Evolutionary conservation across 2,888 invertebrate genomes (phyloP).

Genomic region (Pandemis heparana): DNA sequence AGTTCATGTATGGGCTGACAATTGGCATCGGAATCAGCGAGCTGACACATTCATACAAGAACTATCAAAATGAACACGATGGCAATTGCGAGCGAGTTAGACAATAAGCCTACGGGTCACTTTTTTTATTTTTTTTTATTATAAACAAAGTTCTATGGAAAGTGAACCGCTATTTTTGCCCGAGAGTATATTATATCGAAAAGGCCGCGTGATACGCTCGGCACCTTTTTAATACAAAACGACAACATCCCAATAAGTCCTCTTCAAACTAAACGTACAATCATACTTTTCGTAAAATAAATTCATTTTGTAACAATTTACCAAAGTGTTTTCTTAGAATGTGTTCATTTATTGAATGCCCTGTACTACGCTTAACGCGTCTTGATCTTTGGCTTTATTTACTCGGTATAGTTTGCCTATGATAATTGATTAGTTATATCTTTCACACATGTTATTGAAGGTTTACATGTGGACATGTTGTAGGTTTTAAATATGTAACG

Average conservation of each 20-base stretch:
- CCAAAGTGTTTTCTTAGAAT: constrained; percentile 2
- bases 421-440: constrained; percentile 45
- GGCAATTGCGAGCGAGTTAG: too few species aligned
- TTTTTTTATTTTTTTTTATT: too few species aligned
- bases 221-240: constrained; percentile 1
- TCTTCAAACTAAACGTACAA: constrained; percentile 2
- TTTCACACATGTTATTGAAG: constrained; percentile 20
- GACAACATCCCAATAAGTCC: constrained; percentile 4
- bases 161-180: too few species aligned
- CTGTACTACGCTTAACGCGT: constrained; percentile 41
- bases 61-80: too few species aligned
- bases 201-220: too few species aligned
- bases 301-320: not conserved
- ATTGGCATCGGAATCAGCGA: too few species aligned
- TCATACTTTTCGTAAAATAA: constrained; percentile 9
- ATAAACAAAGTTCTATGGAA: too few species aligned
- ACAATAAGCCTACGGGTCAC: too few species aligned
- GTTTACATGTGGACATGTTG: constrained; percentile 5
- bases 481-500: constrained; percentile 5
- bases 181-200: too few species aligned
- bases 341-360: not conserved
- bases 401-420: constrained; percentile 46
- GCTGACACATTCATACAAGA: too few species aligned
- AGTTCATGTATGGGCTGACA: too few species aligned
- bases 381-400: constrained; percentile 54